Evolutionary conservation across 2,113 vertebrate genomes (phyloP), one percentile per base, ranked within the genome.

Genomic region (Pelusios castaneus): DNA sequence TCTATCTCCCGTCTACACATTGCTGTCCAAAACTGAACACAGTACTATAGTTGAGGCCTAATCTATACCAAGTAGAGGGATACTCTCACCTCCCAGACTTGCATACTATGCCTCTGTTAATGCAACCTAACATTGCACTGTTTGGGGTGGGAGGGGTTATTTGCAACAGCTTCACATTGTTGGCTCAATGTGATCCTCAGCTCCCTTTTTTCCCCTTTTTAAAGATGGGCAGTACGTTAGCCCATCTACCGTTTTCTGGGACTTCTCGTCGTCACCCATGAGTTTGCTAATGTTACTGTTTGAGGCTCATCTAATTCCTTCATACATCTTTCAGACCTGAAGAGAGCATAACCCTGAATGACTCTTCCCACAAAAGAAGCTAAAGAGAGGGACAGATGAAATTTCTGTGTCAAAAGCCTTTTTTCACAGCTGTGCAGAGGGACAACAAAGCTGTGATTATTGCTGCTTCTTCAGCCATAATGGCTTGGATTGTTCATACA

Each of bases 401-500:
- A 92, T 84, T 63, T 92, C 25, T 56, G 67, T 45, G 29, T 63
- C 67, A 89, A 93, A 95, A 7, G 11, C 90, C 90, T 88, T 56
- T 25, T 91, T 51, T 17, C 45, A 5, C 34, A 49, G 81, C 80
- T 82, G 77, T 43, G 22, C 70, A 12, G 70, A 38, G 80, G 0
- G 34, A 67, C 63, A 1, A 25, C 41, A 22, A 38, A 89, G 80
- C 82, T 52, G 82, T 0, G 1, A 19, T 70, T 0, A 0, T 7
- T 41, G 38, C 89, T 45, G 85, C 87, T 21, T 21, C 25, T 41
- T 47, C 55, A 9, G 45, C 80, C 45, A 6, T 70, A 38, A 12
- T 0, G 3, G 34, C 76, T 77, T 0, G 0, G 9, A 1, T 2
- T 5, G 4, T 25, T 22, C 52, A 14, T 29, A 67, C 51, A 29